Conservation (phyloP, 1,140 invertebrate genomes). For the Scaptomyza montana region DNA sequence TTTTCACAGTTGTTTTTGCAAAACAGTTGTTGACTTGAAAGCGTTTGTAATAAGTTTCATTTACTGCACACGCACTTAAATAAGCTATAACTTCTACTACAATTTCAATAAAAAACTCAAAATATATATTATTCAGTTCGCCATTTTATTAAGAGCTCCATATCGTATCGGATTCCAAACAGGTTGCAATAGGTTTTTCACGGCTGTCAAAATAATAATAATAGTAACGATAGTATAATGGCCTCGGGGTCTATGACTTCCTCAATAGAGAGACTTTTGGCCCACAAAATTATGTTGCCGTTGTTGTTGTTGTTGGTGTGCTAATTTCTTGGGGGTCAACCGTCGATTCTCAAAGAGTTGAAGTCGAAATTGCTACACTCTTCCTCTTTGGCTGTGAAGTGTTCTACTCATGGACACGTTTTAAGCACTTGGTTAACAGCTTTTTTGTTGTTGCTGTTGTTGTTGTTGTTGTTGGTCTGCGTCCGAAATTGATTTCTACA, state of each 20-base stretch:
- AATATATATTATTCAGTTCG: no score
- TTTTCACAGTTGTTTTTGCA: not conserved
- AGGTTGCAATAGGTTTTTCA: constrained; percentile 9
- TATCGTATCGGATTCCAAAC: not conserved
- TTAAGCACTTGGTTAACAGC: constrained; percentile 39
- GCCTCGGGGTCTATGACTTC: constrained; percentile 25
- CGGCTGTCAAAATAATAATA: not conserved
- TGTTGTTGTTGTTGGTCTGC: not conserved
- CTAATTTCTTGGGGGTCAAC: constrained; percentile 24
- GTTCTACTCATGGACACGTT: constrained; percentile 42
- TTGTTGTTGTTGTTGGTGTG: constrained; percentile 4
- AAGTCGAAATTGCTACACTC: constrained; percentile 2
- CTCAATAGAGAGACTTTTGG: constrained; percentile 11
- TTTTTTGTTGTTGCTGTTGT: constrained; percentile 28
- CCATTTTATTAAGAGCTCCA: not conserved
- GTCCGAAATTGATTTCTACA: constrained; percentile 39
- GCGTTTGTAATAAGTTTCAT: constrained; percentile 3
- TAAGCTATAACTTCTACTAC: not conserved
- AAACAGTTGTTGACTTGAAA: constrained; percentile 28
- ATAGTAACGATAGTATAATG: not conserved
- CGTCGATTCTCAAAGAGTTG: constrained; percentile 3
- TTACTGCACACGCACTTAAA: constrained; percentile 10
- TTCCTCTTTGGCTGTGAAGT: constrained; percentile 21
- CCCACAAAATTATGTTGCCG: not conserved
- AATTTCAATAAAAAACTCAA: no score